These are phyloP conservation scores for Falco punctatus DNA, from an alignment of 2,113 vertebrate species.

Conservation along the genomic window DNA sequence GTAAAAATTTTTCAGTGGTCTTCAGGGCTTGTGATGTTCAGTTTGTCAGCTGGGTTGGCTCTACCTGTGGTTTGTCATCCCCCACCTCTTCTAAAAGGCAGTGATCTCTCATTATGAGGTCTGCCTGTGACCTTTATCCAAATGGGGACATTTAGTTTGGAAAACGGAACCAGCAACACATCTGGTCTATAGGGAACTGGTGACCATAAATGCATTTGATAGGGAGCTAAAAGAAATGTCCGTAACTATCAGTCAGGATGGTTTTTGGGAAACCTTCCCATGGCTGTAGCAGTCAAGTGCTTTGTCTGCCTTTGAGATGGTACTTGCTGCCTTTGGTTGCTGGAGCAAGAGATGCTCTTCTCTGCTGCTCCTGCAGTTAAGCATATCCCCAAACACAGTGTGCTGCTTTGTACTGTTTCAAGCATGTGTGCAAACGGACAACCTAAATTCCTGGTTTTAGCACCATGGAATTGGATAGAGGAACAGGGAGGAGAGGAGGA, in stretches of 20 bases:
- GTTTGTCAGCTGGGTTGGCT: neutral
- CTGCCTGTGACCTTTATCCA: neutral
- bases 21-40: neutral
- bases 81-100: neutral
- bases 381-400: neutral
- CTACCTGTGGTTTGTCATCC: neutral
- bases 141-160: neutral
- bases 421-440: neutral
- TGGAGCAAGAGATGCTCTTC: neutral
- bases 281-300: neutral
- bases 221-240: neutral
- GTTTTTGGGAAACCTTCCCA: neutral
- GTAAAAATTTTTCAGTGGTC: neutral
- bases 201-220: neutral
- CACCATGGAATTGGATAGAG: neutral
- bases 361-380: neutral
- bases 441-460: neutral
- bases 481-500: neutral
- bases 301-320: neutral
- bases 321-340: neutral
- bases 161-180: neutral
- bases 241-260: neutral
- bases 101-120: accelerated
- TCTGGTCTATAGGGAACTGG: neutral
- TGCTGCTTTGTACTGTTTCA: neutral